phyloP scores from a whole-genome alignment of 2,113 vertebrate species.

The Cynopterus brachyotis region DNA sequence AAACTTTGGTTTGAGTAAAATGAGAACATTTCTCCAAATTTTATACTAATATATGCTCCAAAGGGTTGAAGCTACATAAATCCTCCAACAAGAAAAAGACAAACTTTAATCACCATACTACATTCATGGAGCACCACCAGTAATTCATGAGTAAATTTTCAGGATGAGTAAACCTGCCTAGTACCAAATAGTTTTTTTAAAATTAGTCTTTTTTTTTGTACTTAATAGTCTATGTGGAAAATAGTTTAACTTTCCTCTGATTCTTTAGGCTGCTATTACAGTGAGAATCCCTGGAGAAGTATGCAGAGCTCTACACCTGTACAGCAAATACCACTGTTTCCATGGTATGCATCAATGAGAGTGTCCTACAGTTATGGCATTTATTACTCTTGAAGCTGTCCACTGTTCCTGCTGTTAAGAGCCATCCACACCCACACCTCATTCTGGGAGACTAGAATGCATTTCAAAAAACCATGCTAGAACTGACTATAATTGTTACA shows the following conservation, averaged over 20 bases:
- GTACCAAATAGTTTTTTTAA: background rate
- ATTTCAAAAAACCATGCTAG: background rate
- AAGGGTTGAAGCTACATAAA: background rate
- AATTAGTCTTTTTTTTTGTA: background rate
- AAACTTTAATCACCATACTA: background rate
- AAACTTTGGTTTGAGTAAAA: background rate
- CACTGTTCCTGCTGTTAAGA: background rate
- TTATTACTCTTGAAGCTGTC: background rate
- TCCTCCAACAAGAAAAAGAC: background rate
- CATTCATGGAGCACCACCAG: background rate
- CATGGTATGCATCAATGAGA: fast-evolving
- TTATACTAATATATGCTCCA: background rate
- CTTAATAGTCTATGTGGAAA: background rate
- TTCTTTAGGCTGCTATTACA: background rate
- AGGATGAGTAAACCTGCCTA: background rate
- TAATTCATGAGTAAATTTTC: background rate
- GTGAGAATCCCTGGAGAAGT: background rate
- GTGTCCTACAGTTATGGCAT: background rate
- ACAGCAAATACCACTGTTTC: background rate
- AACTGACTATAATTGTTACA: background rate
- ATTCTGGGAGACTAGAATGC: background rate
- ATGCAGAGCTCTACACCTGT: background rate
- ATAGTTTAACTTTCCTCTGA: background rate
- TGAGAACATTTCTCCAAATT: background rate
- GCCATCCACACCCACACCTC: background rate